These are phyloP conservation scores for Oreochromis aureus DNA, from an alignment of 2,113 vertebrate species.

Conservation along the genomic window DNA sequence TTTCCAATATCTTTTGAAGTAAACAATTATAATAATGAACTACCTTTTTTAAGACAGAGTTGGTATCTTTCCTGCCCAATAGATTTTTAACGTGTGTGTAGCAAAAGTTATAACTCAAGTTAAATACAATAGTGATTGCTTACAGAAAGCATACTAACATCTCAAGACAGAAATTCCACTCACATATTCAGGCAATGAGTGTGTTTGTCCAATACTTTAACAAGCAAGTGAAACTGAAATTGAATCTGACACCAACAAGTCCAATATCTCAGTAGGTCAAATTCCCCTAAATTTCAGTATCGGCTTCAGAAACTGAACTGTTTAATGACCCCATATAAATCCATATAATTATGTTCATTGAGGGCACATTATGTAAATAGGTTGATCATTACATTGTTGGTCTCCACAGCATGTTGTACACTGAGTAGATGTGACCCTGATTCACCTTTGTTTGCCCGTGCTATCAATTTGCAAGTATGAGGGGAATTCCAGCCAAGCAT, in stretches of 20 bases:
- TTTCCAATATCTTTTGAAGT: not conserved
- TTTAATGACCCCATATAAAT: not conserved
- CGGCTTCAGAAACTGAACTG: not conserved
- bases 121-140: not conserved
- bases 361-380: constrained; percentile 35
- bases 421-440: constrained; percentile 14
- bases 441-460: constrained; percentile 42
- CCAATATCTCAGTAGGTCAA: not conserved
- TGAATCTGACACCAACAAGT: not conserved
- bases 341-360: not conserved
- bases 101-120: not conserved
- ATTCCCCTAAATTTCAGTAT: not conserved
- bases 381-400: constrained; percentile 37
- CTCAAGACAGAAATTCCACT: not conserved
- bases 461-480: constrained; percentile 51
- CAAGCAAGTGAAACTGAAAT: not conserved
- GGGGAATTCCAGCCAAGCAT: constrained; percentile 29
- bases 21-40: not conserved
- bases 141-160: not conserved
- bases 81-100: not conserved
- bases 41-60: not conserved
- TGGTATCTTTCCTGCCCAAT: not conserved
- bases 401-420: constrained; percentile 40
- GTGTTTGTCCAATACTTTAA: not conserved
- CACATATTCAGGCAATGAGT: not conserved